Base-by-base conservation (phyloP, 2,888 invertebrate genomes). In the Dryobota labecula region DNA sequence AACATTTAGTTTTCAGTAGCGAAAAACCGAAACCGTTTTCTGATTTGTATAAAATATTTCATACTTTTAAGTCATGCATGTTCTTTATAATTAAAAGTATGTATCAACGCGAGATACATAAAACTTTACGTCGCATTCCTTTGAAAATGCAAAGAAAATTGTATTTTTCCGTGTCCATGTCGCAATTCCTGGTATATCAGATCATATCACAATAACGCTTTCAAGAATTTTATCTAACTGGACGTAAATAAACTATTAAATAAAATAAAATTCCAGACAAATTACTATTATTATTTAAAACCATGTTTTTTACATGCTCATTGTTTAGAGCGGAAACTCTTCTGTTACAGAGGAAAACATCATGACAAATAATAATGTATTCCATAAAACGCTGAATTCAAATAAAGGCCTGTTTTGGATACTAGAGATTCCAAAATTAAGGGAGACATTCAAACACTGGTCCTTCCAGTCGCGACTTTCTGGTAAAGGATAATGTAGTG, bases 141-240 rank as follows among this genome's bases (percentile, higher is more conserved):
- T n/a, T n/a, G n/a, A n/a, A n/a, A n/a, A n/a, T n/a, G n/a, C n/a
- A n/a, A n/a, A n/a, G n/a, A 30, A 53, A 65, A 38, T n/a, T 13
- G 7, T 45, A 56, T 30, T 11, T 78, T 57, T 56, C 38, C 60
- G 38, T 61, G 30, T 61, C 24, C 24, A 53, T 33, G 24, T 30
- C 36, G n/a, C 36, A 56, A 33, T 66, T 75, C 41, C 15, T 43
- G 7, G 33, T n/a, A 47, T 11, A n/a, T 33, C 18, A 36, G 15
- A 63, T 62, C 51, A 20, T 20, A 24, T 20, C 11, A 73, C 9
- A 43, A 41, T 41, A 27, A 36, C 36, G 9, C n/a, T 60, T 60
- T 1, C 9, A 9, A n/a, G 33, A 51, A 27, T 49, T 13, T n/a
- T 49, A 41, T 33, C 20, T 58, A 41, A 33, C 18, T 33, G 11